phyloP scores from a whole-genome alignment of 2,888 invertebrate genomes.

The Patella ulyssiponensis region DNA sequence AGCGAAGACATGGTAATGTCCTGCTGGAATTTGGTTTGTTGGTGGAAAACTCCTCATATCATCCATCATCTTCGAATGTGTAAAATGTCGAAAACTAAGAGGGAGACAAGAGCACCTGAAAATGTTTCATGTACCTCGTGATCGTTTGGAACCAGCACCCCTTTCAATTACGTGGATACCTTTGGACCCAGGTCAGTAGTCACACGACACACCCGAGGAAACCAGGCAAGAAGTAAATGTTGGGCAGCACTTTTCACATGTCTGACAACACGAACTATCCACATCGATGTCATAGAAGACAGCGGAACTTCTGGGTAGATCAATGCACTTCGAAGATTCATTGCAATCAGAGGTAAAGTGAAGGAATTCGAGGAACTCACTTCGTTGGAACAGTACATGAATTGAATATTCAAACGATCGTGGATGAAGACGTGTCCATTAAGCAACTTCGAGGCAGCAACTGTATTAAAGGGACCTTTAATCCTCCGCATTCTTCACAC shows the following conservation, averaged over 20 bases:
- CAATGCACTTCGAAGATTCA: slow-evolving; percentile 15
- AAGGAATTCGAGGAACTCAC: slow-evolving; percentile 18
- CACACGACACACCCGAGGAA: background rate
- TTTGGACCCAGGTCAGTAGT: slow-evolving; percentile 12
- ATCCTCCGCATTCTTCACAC: background rate
- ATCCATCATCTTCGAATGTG: too few species aligned
- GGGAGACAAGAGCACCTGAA: slow-evolving; percentile 20
- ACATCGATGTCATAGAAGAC: too few species aligned
- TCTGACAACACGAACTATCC: too few species aligned
- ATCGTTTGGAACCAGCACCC: slow-evolving; percentile 8
- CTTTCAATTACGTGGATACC: slow-evolving; percentile 21
- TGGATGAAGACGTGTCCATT: background rate
- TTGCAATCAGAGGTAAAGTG: slow-evolving; percentile 12
- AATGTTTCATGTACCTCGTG: slow-evolving; percentile 26
- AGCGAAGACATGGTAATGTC: slow-evolving; percentile 14
- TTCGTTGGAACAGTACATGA: slow-evolving; percentile 12
- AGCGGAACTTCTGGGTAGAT: background rate
- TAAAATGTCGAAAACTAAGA: slow-evolving; percentile 10
- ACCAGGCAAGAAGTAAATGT: background rate
- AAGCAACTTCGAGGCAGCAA: background rate
- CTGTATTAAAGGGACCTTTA: slow-evolving; percentile 1
- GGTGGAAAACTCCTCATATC: slow-evolving; percentile 7
- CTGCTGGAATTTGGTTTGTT: slow-evolving; percentile 11
- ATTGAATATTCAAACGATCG: background rate
- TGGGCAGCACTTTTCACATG: background rate